These are phyloP conservation scores for Tretioscincus oriximinensis DNA, from an alignment of 2,113 vertebrate genomes.

Conservation along the genomic window DNA sequence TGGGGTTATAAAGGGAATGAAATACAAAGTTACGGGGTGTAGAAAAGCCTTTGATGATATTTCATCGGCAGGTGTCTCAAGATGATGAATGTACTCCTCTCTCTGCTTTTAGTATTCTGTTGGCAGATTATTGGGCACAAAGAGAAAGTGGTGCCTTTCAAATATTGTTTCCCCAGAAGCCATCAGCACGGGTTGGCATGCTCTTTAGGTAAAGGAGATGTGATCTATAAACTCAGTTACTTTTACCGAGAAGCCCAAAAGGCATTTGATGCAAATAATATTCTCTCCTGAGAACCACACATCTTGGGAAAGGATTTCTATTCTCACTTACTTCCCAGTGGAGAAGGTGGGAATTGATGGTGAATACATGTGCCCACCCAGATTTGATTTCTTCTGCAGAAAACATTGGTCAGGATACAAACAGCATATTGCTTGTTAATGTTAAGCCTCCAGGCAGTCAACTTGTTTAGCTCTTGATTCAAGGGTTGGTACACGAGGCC, in stretches of 20 bases:
- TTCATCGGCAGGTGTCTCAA: background rate
- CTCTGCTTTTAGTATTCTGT: background rate
- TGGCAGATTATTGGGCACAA: background rate
- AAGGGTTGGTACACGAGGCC: no score
- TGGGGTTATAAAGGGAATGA: background rate
- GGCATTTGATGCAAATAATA: no score
- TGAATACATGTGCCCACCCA: background rate
- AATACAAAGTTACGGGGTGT: background rate
- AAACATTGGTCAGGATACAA: background rate
- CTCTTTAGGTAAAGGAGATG: background rate
- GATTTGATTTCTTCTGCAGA: background rate
- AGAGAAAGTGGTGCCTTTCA: background rate
- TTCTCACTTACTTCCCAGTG: background rate
- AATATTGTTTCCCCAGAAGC: background rate
- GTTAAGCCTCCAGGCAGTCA: background rate
- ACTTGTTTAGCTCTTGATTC: background rate
- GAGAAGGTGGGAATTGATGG: background rate
- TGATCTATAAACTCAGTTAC: background rate
- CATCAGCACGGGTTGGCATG: background rate
- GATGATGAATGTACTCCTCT: background rate
- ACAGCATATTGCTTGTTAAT: background rate
- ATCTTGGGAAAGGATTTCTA: background rate
- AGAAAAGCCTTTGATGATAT: background rate
- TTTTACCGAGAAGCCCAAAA: no score
- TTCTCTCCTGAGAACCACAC: no score